Conservation (phyloP, 2,797 vertebrate species). For the Lepus oiostolus region DNA sequence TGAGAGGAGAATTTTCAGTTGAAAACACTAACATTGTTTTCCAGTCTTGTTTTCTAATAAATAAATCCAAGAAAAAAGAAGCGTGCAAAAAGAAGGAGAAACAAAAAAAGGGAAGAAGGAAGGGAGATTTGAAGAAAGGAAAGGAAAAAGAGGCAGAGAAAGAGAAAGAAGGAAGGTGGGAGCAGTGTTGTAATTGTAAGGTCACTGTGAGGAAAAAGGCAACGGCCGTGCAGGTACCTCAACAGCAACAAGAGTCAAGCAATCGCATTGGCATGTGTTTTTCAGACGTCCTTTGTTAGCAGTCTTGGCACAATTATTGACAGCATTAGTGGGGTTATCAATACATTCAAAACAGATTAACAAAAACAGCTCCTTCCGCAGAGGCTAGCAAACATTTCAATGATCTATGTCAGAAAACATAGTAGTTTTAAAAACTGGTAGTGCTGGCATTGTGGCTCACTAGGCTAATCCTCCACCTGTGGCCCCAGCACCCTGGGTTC, state of each 20-base stretch:
- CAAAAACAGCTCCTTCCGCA: not conserved
- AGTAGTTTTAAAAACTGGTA: conserved; percentile 13
- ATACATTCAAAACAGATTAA: not conserved
- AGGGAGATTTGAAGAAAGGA: no score
- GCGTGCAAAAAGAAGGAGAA: no score
- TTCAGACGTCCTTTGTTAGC: not conserved
- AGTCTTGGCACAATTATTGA: not conserved
- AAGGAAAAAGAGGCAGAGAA: rapidly evolving
- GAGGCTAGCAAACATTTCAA: not conserved
- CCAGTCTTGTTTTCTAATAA: not conserved
- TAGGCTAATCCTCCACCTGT: no score
- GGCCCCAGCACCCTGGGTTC: no score
- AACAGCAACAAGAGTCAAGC: not conserved
- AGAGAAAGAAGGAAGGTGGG: not conserved
- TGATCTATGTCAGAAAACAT: not conserved
- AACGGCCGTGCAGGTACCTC: not conserved
- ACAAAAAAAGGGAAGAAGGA: rapidly evolving
- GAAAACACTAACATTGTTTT: not conserved
- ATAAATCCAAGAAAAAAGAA: not conserved
- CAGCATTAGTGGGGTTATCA: not conserved
- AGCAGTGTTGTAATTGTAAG: not conserved
- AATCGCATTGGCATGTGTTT: not conserved
- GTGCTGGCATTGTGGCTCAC: not conserved
- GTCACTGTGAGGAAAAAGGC: not conserved
- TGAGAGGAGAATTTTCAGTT: not conserved